Percentiles rank a stretch among this genome's conserved stretches.
phyloP scores from a whole-genome alignment of 92 coral and sea anemone genomes.

The Chrysogorgia sp. region DNA sequence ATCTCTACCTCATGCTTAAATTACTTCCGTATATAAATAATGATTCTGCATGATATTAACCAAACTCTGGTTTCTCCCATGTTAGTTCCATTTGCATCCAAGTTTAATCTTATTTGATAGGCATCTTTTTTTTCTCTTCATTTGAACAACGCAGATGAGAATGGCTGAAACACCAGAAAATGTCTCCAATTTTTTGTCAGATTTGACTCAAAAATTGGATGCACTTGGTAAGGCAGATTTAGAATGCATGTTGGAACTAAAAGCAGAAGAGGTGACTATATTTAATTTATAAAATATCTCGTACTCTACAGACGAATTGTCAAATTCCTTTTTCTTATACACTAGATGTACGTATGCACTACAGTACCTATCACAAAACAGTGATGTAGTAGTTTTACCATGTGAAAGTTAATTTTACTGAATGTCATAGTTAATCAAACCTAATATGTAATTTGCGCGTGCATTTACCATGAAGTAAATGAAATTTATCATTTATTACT shows the following conservation, averaged over 20 bases:
- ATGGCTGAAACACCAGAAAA: slow-evolving; percentile 85
- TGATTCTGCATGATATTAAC: no score
- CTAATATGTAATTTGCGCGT: no score
- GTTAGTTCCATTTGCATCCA: no score
- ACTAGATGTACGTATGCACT: no score
- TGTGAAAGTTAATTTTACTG: no score
- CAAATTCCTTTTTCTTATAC: no score
- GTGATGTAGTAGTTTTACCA: no score
- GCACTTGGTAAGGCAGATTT: slow-evolving; percentile 79
- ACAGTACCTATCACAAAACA: no score
- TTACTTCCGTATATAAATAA: no score
- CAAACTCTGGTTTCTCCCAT: no score
- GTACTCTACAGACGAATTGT: no score
- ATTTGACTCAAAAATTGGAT: slow-evolving; percentile 68
- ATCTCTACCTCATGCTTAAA: background rate
- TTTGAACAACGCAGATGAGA: slow-evolving; percentile 66
- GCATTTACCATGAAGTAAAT: background rate
- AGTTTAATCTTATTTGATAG: background rate
- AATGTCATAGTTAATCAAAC: no score
- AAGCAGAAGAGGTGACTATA: slow-evolving; percentile 80
- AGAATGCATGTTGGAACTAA: slow-evolving; percentile 66
- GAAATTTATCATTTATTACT: background rate
- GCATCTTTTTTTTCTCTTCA: background rate
- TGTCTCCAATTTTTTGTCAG: slow-evolving; percentile 86
- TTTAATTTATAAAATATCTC: background rate